These are phyloP conservation scores for Phalacrocorax aristotelis DNA, from an alignment of 2,113 vertebrate genomes.

Conservation along the genomic window DNA sequence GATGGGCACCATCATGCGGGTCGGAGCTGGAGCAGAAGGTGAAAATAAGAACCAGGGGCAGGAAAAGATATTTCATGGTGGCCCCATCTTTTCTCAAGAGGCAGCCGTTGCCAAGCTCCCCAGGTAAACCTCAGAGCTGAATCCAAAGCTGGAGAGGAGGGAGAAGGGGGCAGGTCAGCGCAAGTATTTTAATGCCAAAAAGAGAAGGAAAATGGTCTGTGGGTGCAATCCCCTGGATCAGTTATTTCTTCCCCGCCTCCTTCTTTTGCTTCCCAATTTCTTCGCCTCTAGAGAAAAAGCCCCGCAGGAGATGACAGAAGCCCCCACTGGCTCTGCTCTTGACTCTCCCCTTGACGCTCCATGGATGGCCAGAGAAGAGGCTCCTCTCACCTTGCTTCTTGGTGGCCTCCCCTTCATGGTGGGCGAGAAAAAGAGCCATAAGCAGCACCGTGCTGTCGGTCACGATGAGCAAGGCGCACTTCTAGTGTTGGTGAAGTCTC, in stretches of 20 bases:
- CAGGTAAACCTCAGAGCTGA: not conserved
- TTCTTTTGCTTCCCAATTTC: not conserved
- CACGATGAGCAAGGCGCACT: fast-evolving
- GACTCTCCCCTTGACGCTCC: not conserved
- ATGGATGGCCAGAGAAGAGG: not conserved
- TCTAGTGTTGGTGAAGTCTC: not conserved
- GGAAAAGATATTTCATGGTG: not conserved
- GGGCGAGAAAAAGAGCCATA: not conserved
- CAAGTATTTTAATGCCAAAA: not conserved
- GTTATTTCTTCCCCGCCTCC: not conserved
- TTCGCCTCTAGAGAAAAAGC: not conserved
- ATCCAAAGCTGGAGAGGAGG: not conserved
- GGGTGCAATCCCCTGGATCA: not conserved
- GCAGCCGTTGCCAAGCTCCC: not conserved
- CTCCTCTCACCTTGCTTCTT: not conserved
- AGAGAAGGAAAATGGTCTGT: not conserved
- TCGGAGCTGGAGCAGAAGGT: not conserved
- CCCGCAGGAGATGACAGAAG: not conserved
- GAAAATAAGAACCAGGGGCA: not conserved
- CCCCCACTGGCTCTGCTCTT: not conserved
- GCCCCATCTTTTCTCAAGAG: not conserved
- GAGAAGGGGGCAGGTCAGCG: not conserved
- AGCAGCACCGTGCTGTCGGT: not conserved
- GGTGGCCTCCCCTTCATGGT: not conserved
- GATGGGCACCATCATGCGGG: not conserved